Base-by-base conservation (phyloP, 2,113 vertebrate genomes). In the Crotalus horridus region DNA sequence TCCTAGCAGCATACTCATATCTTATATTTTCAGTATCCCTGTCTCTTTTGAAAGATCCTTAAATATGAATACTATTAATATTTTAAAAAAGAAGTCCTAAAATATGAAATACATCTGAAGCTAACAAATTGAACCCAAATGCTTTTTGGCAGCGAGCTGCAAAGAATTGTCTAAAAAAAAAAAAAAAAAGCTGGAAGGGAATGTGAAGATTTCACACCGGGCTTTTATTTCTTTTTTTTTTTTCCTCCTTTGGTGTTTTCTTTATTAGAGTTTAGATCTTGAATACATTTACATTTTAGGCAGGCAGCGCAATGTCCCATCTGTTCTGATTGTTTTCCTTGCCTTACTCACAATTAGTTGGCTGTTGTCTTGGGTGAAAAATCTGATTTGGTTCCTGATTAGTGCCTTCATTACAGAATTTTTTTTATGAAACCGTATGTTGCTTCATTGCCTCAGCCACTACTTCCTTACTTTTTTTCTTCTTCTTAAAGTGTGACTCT, bases 331-430 rank as follows among this genome's bases (percentile, higher is more conserved):
- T 95, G 90, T 94, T 51, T n/a, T 90, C 61, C 56, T n/a, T 59
- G 74, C 90, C 53, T 61, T 93, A 4, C 51, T 53, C 89, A 87
- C 89, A 90, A 0, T 94, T 95, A 94, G 93, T 92, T 94, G 94
- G 91, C 69, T 93, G 39, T 20, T 8, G 21, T 51, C 81, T 90
- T 17, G 0, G 48, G 85, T 92, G 94, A 93, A 94, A 95, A 94
- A 92, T 95, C 94, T 90, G 91, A 93, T 95, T 90, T 91, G 69
- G 94, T 96, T 95, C 89, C 90, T 91, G 91, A 92, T 93, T 91
- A 81, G 91, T 85, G 58, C 90, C 94, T 91, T 95, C 55, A 13
- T 95, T 95, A 95, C 29, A 85, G 89, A 96, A 51, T 88, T 95
- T 88, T 90, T 92, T 88, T 58, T 39, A 48, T 29, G 94, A 94